A percentile compares a stretch with the other conserved stretches of the same genome.
Evolutionary conservation across 2,888 invertebrate genomes (phyloP).

Genomic region (Choristoneura rosaceana): DNA sequence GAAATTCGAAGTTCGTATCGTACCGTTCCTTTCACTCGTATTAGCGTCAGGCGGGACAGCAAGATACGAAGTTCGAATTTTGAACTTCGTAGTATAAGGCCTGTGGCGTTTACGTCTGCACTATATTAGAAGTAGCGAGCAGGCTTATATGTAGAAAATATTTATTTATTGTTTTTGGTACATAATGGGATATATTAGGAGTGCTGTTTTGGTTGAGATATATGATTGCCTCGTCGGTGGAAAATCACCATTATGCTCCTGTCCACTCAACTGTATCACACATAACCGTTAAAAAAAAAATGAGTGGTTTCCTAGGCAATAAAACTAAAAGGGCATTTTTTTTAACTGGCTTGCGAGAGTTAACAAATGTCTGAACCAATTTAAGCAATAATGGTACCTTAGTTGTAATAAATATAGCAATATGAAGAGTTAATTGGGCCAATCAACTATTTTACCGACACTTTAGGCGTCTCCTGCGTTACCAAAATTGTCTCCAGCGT

Average conservation of each 20-base stretch:
- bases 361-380: background rate
- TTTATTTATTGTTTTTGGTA: constrained; percentile 48
- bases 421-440: constrained; percentile 26
- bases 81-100: no score
- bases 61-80: no score
- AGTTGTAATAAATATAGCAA: constrained; percentile 32
- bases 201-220: constrained; percentile 24
- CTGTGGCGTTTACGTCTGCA: background rate
- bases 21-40: no score
- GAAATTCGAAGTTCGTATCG: no score
- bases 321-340: no score
- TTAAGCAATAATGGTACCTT: constrained; percentile 16
- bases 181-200: constrained; percentile 38
- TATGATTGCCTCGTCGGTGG: background rate
- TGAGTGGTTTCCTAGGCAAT: no score
- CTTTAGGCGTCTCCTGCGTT: no score
- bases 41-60: no score
- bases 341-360: background rate
- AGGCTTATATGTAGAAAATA: constrained; percentile 42
- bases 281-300: no score
- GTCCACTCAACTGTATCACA: no score
- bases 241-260: background rate
- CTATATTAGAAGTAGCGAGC: constrained; percentile 32
- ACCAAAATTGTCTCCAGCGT: no score
- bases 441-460: no score